Base-by-base conservation (phyloP, 2,797 vertebrate genomes). In the Amazonetta brasiliensis region DNA sequence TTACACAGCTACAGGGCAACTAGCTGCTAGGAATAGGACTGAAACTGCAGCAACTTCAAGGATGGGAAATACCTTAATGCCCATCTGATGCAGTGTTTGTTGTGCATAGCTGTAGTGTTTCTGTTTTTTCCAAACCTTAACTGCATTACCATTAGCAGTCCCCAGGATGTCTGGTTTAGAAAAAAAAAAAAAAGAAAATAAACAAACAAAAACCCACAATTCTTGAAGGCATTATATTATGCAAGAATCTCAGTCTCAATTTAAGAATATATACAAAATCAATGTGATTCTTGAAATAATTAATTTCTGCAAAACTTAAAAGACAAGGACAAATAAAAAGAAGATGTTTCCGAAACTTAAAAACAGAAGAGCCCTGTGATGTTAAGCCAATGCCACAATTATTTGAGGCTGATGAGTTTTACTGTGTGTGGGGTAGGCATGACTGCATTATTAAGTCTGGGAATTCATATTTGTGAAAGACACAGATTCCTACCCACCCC, bases 361-460 rank as follows among this genome's bases (percentile, higher is more conserved):
- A 86, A 43, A 4, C 48, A 84, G 56, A 78, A 73, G 22, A 72
- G 37, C 9, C 5, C 9, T 16, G 6, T 39, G n/a, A 64, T 84
- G 92, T 92, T 54, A 86, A 86, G 54, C 28, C 44, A 81, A 26
- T 54, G 30, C 30, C 84, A 86, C 54, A 59, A 25, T 64, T 82
- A 46, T 18, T 37, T 54, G 18, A 72, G 28, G 50, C 59, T 74
- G 33, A 37, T 37, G 66, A 60, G 25, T 54, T 89, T 75, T 84
- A 44, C 28, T 18, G 2, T 3, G 0, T 12, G 13, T 12, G 41
- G 33, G n/a, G n/a, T 41, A 54, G 62, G 39, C 12, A 18, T 16
- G 35, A 56, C 35, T 48, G 26, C 62, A 14, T 48, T 66, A 66
- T 55, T 62, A 37, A 85, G 25, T 31, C 85, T 56, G 48, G 59